Evolutionary conservation across 2,797 vertebrate species (phyloP), one percentile per base, ranked within the genome.

Genomic region (Caiman crocodilus): DNA sequence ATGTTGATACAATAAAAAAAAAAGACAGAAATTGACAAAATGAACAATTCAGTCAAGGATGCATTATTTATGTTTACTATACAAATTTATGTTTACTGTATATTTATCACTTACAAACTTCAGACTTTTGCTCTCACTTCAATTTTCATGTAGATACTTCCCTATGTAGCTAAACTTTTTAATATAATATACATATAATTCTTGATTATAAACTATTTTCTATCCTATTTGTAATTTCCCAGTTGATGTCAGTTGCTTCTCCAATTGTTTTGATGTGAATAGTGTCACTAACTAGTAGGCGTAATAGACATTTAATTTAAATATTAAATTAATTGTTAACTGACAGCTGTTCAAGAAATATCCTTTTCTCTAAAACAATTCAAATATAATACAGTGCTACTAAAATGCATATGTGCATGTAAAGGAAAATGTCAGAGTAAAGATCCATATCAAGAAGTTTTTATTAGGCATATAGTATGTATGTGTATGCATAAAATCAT

Each of bases 1-100:
- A 83, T 84, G 88, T 85, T 80, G 92, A 76, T 80, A 63, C 85
- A 67, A 91, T n/a, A 77, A 91, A 92, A 7, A 61, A 89, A 87
- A 81, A 90, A 35, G 5, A 35, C 81, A n/a, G 87, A 90, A 84
- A 18, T 11, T 64, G 90, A 73, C 76, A 83, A 69, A 86, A 25
- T 1, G 42, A 89, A 8, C 58, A 79, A 85, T 56, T 93, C 81
- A 94, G 73, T 57, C 87, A 85, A 89, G 79, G 42, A 50, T 50
- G 42, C 42, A 20, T 32, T 69, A 18, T 69, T 69, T 14, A 64
- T 21, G 30, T 32, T 30, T 69, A 20, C 65, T 69, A 30, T 32
- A 69, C 32, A 89, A 81, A 5, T 7, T 81, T 77, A 78, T 50
- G 35, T 85, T 95, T 83, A 92, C 32, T 76, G 88, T 63, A 76